Evolutionary conservation across 2,797 vertebrate genomes (phyloP).

Genomic region (Rhyacichthys aspro): DNA sequence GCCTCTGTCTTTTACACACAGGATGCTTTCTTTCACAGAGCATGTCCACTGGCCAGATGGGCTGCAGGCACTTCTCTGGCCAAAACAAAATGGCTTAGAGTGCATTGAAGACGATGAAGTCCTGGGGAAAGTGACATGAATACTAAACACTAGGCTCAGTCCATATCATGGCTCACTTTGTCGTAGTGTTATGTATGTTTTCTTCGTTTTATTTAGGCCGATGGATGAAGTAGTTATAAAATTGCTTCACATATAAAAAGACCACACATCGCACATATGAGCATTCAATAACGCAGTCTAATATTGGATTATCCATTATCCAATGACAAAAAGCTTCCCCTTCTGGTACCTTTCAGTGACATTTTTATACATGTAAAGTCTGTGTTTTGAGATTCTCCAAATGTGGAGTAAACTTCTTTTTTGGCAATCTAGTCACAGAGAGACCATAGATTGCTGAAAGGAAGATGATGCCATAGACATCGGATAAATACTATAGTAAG

Average conservation of each 20-base stretch:
- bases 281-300: slow-evolving; percentile 40
- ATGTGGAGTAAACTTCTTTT: slow-evolving; percentile 40
- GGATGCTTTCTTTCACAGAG: slow-evolving; percentile 66
- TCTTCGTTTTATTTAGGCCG: slow-evolving; percentile 11
- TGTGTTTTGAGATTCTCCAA: slow-evolving; percentile 27
- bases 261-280: slow-evolving; percentile 12
- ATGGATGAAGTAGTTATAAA: slow-evolving; percentile 14
- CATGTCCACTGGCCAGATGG: slow-evolving; percentile 70
- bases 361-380: slow-evolving; percentile 21
- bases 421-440: slow-evolving; percentile 41
- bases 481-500: slow-evolving; percentile 66
- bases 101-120: slow-evolving; percentile 64
- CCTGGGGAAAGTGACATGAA: slow-evolving; percentile 63
- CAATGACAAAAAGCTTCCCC: slow-evolving; percentile 7
- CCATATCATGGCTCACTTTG: slow-evolving; percentile 33
- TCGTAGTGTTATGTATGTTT: slow-evolving; percentile 21
- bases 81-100: slow-evolving; percentile 74
- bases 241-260: slow-evolving; percentile 33
- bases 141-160: slow-evolving; percentile 65
- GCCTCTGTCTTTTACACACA: slow-evolving; percentile 69
- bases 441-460: slow-evolving; percentile 31
- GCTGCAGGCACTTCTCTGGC: slow-evolving; percentile 60
- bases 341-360: slow-evolving; percentile 27
- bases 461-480: slow-evolving; percentile 35
- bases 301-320: slow-evolving; percentile 31